Evolutionary conservation across 1,140 invertebrate species (phyloP).

Genomic region (Phenacoccus solenopsis): DNA sequence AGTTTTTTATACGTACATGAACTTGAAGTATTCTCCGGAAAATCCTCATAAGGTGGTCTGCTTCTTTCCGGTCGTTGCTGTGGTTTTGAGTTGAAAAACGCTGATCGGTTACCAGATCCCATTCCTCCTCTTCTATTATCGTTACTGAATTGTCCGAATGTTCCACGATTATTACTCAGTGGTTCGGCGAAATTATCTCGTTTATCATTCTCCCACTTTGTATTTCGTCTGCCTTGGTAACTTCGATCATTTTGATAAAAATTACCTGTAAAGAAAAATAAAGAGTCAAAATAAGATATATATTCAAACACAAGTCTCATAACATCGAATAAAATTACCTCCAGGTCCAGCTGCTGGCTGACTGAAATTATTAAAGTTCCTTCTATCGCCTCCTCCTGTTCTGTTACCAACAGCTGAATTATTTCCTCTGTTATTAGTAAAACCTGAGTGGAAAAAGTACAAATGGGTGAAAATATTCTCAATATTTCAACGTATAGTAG

Average conservation of each 20-base stretch:
- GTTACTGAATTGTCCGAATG: constrained; percentile 18
- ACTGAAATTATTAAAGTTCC: constrained; percentile 41
- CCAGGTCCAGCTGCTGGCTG: constrained; percentile 36
- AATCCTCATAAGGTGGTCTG: neutral
- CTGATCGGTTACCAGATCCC: constrained; percentile 26
- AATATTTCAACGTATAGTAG: neutral
- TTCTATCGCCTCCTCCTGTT: constrained; percentile 31
- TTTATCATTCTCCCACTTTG: neutral
- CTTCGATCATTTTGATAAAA: constrained; percentile 8
- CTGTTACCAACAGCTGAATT: neutral
- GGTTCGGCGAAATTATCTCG: neutral
- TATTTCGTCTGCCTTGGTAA: neutral
- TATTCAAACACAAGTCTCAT: neutral
- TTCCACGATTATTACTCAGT: neutral
- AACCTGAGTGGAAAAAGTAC: constrained; percentile 24
- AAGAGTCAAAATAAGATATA: neutral
- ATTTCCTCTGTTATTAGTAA: constrained; percentile 26
- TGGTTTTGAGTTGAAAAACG: neutral
- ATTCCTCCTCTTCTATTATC: constrained; percentile 24
- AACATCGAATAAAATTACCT: constrained; percentile 21
- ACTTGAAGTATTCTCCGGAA: constrained; percentile 4
- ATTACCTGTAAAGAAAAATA: neutral
- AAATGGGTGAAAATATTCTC: neutral
- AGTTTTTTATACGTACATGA: neutral
- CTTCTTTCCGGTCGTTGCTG: constrained; percentile 26